Base-by-base conservation (phyloP, 2,797 vertebrate genomes). In the Acipenser oxyrinchus region DNA sequence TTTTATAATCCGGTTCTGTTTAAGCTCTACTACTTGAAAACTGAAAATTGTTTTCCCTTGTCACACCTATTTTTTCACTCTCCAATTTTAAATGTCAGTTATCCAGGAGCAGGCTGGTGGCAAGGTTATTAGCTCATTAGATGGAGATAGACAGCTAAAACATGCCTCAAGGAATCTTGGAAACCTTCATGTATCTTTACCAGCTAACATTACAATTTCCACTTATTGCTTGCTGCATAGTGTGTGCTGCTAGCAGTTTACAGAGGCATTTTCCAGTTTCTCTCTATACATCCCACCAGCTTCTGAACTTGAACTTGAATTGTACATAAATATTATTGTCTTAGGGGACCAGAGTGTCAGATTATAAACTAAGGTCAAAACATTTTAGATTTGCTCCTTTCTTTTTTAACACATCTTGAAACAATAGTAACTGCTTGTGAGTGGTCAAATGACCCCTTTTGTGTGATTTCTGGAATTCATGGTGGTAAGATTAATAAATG, bases 91-190 rank as follows among this genome's bases (percentile, higher is more conserved):
- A 37, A 37, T 37, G 37, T 37, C 72, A 69, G 23, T 69, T 83
- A 79, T 81, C 76, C 77, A 63, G 49, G 50, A 76, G 75, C 59
- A 75, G 77, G 74, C 74, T 82, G 75, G 72, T 78, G 69, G 80
- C 74, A 82, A 84, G 79, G 75, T 82, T 79, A 63, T 80, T 77
- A 78, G 12, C 50, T 75, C 71, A 73, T 81, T 76, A 82, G 62
- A 75, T 13, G 64, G 49, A 15, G 37, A 37, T 37, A 37, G 37
- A 37, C 4, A 37, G 37, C 37, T 37, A 37, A 37, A 23, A 49
- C 1, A 52, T 75, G 64, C 70, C 76, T 80, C 65, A 62, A 78
- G 77, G 75, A 86, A 82, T 78, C 6, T 6, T 57, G 48, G 51
- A 78, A 76, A 71, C 10, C 11, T 74, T 49, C 10, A 66, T 48